A percentile compares a stretch with the other conserved stretches of the same genome.
Conservation (phyloP, 1,140 invertebrate species). For the Apis laboriosa region DNA sequence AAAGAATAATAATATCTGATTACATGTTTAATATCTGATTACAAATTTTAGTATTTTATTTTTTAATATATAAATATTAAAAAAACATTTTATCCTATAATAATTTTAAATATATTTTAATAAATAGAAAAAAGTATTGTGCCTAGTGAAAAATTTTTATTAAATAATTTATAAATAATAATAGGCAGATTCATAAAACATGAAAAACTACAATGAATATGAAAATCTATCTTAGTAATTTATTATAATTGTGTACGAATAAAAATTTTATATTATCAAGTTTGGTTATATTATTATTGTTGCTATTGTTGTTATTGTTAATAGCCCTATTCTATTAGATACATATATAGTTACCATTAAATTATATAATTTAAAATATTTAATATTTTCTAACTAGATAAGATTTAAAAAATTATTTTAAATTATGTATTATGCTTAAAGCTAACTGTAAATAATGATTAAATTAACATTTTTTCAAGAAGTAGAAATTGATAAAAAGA, state of each 20-base stretch:
- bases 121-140: background rate
- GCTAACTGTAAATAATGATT: background rate
- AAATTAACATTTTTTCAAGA: background rate
- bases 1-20: background rate
- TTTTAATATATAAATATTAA: background rate
- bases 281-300: background rate
- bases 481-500: background rate
- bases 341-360: too few species aligned
- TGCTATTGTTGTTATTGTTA: background rate
- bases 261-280: slow-evolving; percentile 59
- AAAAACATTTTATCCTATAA: background rate
- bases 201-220: slow-evolving; percentile 41
- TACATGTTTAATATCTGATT: background rate
- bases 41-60: background rate
- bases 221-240: slow-evolving; percentile 34
- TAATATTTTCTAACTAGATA: background rate
- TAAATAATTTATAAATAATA: background rate
- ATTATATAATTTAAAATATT: background rate
- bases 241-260: slow-evolving; percentile 55
- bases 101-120: background rate
- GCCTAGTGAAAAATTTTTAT: background rate
- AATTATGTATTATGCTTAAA: background rate
- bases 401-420: background rate
- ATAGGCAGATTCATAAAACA: background rate
- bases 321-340: background rate